Base-by-base conservation (phyloP, 1,140 invertebrate genomes). In the Portunus trituberculatus region DNA sequence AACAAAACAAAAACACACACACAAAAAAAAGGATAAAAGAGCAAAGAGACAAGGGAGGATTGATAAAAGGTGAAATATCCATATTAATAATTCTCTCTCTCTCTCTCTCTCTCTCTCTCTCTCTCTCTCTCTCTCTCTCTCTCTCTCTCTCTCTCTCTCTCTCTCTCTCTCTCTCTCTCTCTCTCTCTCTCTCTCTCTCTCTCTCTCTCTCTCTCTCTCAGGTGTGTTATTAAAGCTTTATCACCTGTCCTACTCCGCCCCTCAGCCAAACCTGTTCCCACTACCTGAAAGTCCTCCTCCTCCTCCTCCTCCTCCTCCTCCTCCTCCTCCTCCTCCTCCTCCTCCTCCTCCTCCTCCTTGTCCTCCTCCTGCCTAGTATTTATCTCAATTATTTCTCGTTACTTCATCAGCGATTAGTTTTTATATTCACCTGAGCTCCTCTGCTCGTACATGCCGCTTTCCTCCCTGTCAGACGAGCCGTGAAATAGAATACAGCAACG, bases 61-160 rank as follows among this genome's bases (percentile, higher is more conserved):
- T 39, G 39, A 39, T 4, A 59, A 59, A 0, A 59, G 12, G 52
- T 0, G 0, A 10, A 59, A 59, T 4, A 59, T 16, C 52, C 8
- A 59, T 59, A 59, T 1, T 32, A 31, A 4, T 84, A 39, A 25
- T 46, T 32, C 25, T 86, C 82, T 84, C 92, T 83, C 32, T 39
- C 82, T 93, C 92, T 84, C 92, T 84, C 76, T 39, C 39, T 84
- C 29, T 93, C 31, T 84, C 31, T 45, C 82, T 86, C 76, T 84
- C 82, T 93, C 76, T 84, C 82, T 45, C 76, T 84, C 82, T 84
- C 92, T 84, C 32, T 86, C 82, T 86, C 39, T 87, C 45, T 48
- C 25, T 87, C 82, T 87, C 45, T 93, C 82, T 87, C 92, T 87
- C 92, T 92, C 46, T 87, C 45, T 86, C 45, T 46, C 45, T 48